phyloP scores from a whole-genome alignment of 2,888 invertebrate genomes.

The Xanthorhoe spadicearia region DNA sequence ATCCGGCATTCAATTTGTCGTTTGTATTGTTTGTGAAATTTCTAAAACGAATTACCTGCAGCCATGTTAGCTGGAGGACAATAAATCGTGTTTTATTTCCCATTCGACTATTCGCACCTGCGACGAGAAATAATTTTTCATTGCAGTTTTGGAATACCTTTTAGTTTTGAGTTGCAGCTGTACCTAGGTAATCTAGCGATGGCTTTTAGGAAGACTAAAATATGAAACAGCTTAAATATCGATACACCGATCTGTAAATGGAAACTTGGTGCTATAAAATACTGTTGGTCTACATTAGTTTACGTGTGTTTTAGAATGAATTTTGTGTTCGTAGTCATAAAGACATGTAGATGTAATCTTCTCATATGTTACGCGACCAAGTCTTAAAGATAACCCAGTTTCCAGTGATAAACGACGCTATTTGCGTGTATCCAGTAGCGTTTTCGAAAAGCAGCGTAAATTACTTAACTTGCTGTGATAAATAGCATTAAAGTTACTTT shows the following conservation, averaged over 20 bases:
- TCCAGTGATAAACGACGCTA: constrained; percentile 20
- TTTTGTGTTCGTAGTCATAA: neutral
- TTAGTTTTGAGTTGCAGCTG: constrained; percentile 32
- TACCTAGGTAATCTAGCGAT: neutral
- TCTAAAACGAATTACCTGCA: constrained; percentile 56
- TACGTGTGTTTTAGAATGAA: neutral
- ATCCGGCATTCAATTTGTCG: constrained; percentile 18
- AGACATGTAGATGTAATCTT: constrained; percentile 1
- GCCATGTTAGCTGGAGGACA: constrained; percentile 49
- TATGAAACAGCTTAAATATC: neutral
- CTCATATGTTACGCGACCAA: neutral
- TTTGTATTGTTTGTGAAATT: constrained; percentile 56
- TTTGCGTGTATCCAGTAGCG: constrained; percentile 22
- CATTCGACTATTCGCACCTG: constrained; percentile 56
- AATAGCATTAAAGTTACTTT: constrained; percentile 29
- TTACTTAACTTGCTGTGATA: constrained; percentile 27
- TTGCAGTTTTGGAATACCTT: constrained; percentile 43
- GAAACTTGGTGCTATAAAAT: neutral
- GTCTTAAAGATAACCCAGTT: constrained; percentile 10
- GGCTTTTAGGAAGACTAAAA: constrained; percentile 5
- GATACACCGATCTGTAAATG: neutral
- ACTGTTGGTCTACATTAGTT: neutral
- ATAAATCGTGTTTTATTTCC: constrained; percentile 56
- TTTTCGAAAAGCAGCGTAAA: constrained; percentile 25
- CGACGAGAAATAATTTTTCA: constrained; percentile 49